phyloP scores from a whole-genome alignment of 2,888 invertebrate species.

The Pyrrhia umbra region DNA sequence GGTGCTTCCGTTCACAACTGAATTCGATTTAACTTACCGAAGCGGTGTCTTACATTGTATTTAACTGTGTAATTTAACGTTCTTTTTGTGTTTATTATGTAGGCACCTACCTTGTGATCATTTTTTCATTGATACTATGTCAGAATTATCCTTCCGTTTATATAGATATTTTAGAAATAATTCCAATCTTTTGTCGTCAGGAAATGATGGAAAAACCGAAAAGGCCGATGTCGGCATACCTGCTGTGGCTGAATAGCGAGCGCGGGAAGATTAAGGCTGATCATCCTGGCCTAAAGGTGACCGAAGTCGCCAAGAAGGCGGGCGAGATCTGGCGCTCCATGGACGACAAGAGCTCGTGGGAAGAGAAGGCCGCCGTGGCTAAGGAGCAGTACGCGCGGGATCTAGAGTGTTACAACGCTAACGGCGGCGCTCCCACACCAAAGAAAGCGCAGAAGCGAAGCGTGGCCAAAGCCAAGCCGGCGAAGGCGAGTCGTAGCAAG shows the following conservation, averaged over 20 bases:
- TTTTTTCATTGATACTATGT: neutral
- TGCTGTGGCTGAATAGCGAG: conserved; percentile 96
- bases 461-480: conserved; percentile 68
- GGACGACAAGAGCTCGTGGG: conserved; percentile 96
- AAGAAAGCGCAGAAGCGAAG: conserved; percentile 86
- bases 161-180: conserved; percentile 12
- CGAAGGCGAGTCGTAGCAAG: conserved; percentile 59
- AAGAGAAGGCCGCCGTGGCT: conserved; percentile 94
- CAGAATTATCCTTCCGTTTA: neutral
- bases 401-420: conserved; percentile 95
- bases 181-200: conserved; percentile 23
- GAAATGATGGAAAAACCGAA: conserved; percentile 95
- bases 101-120: neutral
- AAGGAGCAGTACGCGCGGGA: conserved; percentile 95
- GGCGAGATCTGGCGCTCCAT: conserved; percentile 97
- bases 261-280: conserved; percentile 95
- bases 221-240: conserved; percentile 95
- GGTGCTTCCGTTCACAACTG: conserved; percentile 4
- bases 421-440: conserved; percentile 89
- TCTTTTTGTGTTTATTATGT: neutral
- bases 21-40: neutral
- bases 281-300: conserved; percentile 95
- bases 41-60: neutral
- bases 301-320: conserved; percentile 97
- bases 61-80: neutral